Evolutionary conservation across 2,797 vertebrate species (phyloP).

Genomic region (Manis javanica): DNA sequence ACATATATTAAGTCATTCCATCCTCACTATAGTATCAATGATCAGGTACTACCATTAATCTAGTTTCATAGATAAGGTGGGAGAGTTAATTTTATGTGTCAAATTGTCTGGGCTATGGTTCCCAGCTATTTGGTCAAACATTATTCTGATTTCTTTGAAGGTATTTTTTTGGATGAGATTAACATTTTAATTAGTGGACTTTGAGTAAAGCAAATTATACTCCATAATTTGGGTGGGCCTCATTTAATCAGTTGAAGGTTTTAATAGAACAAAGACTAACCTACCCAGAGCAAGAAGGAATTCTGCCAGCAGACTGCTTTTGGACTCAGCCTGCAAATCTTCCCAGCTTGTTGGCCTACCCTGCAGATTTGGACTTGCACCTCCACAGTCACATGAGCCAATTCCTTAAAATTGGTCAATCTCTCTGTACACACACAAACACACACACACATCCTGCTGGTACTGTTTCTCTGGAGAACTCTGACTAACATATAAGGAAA

Average conservation of each 20-base stretch:
- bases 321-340: background rate
- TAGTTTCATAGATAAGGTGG: background rate
- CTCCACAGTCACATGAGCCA: background rate
- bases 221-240: background rate
- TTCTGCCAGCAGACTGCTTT: background rate
- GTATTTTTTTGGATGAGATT: slow-evolving; percentile 9
- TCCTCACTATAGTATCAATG: slow-evolving; percentile 16
- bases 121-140: background rate
- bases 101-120: background rate
- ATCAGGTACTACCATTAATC: background rate
- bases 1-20: slow-evolving; percentile 32
- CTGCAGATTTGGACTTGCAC: slow-evolving; percentile 8
- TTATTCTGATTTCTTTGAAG: slow-evolving; percentile 40
- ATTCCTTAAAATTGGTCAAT: slow-evolving; percentile 43
- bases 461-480: slow-evolving; percentile 22
- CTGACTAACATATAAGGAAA: slow-evolving; percentile 22
- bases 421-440: background rate
- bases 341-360: background rate
- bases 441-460: background rate
- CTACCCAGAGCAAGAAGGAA: slow-evolving; percentile 10
- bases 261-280: background rate
- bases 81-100: slow-evolving; percentile 1
- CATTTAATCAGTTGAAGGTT: background rate
- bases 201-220: background rate
- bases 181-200: background rate